Base-by-base conservation (phyloP, 1,140 invertebrate genomes). In the Acromyrmex heyeri region DNA sequence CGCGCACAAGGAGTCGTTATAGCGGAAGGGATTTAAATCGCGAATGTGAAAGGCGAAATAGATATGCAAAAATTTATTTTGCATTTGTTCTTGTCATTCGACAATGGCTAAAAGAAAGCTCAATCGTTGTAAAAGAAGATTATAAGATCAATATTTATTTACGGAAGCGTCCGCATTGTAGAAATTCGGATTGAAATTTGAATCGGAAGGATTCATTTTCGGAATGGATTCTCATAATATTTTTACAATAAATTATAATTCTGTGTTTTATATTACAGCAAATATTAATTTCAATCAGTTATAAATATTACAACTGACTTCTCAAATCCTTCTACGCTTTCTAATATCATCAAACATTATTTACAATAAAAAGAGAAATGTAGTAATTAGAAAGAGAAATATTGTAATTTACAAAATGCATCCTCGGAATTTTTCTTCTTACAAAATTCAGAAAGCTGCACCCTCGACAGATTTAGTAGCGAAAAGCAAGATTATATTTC, bases 401-500 rank as follows among this genome's bases (percentile, higher is more conserved):
- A 38, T 59, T 55, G 3, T 59, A 48, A 78, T 65, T 78, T 65
- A 18, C 27, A 65, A 50, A 6, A 44, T 3, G 3, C 14, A 3
- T 65, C 3, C 5, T 10, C 18, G 21, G 6, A 1, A 65, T 21
- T 57, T 62, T 38, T 8, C 59, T 34, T 64, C 21, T 30, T 12
- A 59, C 53, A 55, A 76, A 53, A 24, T 21, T 21, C n/a, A 18
- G 27, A 50, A 61, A 38, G 24, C 57, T 50, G 75, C 59, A 8
- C 21, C 38, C 14, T 30, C 48, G 50, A 34, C 30, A 65, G 65
- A 88, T 86, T 89, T 89, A 89, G 78, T 69, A 86, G 30, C 14
- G 30, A 55, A 38, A 67, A 77, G 65, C 86, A 86, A 86, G 70
- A 88, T 88, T 88, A 72, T 65, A 48, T 79, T 75, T 65, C 38